Percentiles rank a stretch among this genome's conserved stretches.
These are phyloP conservation scores for Ceramica pisi DNA, from an alignment of 2,888 invertebrate genomes.

Conservation along the genomic window DNA sequence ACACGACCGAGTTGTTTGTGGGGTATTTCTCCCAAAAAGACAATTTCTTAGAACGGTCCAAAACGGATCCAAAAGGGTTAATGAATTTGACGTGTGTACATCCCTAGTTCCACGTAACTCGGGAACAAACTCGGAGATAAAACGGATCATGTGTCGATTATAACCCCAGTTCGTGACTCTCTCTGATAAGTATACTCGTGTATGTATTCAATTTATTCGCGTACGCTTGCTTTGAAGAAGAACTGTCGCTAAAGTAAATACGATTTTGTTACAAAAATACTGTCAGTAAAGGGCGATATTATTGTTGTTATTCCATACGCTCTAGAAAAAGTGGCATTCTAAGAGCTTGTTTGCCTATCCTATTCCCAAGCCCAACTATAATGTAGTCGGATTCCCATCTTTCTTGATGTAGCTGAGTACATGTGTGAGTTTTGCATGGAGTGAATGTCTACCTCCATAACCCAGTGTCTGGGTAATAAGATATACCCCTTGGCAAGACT, in stretches of 20 bases:
- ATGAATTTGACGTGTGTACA: slow-evolving; percentile 32
- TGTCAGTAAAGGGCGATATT: background rate
- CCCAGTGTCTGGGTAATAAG: too few relatives aligned
- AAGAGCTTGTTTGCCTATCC: too few relatives aligned
- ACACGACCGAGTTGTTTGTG: too few relatives aligned
- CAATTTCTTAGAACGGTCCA: background rate
- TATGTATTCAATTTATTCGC: slow-evolving; percentile 46
- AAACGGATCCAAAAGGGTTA: slow-evolving; percentile 11
- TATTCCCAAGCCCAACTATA: too few relatives aligned
- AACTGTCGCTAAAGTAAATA: slow-evolving; percentile 2
- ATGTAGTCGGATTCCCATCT: too few relatives aligned
- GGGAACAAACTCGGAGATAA: slow-evolving; percentile 42
- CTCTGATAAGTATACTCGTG: slow-evolving; percentile 51
- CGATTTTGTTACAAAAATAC: background rate
- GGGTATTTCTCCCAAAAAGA: too few relatives aligned
- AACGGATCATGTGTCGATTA: slow-evolving; percentile 52
- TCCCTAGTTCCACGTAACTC: slow-evolving; percentile 24
- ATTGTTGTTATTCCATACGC: too few relatives aligned
- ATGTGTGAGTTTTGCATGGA: too few relatives aligned
- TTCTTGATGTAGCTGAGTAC: too few relatives aligned
- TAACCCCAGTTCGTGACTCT: slow-evolving; percentile 32
- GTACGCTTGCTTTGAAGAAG: slow-evolving; percentile 17
- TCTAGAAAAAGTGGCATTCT: too few relatives aligned
- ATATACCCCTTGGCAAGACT: too few relatives aligned
- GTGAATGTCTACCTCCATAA: too few relatives aligned